phyloP scores from a whole-genome alignment of 2,888 invertebrate genomes.

The Sarcophaga subvicina region DNA sequence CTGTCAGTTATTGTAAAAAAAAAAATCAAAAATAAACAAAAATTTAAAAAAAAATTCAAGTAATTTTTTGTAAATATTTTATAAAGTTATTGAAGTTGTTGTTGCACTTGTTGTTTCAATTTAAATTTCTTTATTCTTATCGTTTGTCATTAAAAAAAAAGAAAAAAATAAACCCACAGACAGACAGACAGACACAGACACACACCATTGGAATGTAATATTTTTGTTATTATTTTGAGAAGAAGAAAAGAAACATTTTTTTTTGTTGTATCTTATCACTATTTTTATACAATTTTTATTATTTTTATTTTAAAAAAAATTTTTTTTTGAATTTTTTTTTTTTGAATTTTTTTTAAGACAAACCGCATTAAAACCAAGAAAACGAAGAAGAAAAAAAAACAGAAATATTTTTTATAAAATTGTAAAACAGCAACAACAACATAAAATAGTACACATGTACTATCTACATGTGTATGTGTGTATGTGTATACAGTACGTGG shows the following conservation, averaged over 20 bases:
- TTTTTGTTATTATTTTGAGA: constrained; percentile 1
- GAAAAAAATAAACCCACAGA: too few species aligned
- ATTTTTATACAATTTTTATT: neutral
- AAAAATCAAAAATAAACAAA: neutral
- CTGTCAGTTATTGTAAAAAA: too few species aligned
- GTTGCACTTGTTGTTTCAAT: constrained; percentile 7
- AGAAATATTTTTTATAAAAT: too few species aligned
- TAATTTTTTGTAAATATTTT: neutral
- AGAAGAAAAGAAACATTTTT: neutral
- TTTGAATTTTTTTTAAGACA: too few species aligned
- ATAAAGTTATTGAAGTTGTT: constrained; percentile 9
- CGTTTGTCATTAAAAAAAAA: constrained; percentile 47
- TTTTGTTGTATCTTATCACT: constrained; percentile 60
- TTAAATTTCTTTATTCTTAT: constrained; percentile 50
- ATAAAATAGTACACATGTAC: too few species aligned
- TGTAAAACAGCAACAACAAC: too few species aligned
- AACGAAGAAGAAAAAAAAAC: too few species aligned
- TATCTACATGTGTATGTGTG: too few species aligned
- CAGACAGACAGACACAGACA: neutral
- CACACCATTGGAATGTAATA: constrained; percentile 61
- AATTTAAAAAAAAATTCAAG: neutral
- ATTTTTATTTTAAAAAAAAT: too few species aligned
- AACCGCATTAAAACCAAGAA: too few species aligned
- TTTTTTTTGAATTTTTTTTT: too few species aligned
- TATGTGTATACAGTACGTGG: too few species aligned